These are phyloP conservation scores for Chelonus insularis DNA, from an alignment of 1,140 invertebrate genomes.

Conservation along the genomic window DNA sequence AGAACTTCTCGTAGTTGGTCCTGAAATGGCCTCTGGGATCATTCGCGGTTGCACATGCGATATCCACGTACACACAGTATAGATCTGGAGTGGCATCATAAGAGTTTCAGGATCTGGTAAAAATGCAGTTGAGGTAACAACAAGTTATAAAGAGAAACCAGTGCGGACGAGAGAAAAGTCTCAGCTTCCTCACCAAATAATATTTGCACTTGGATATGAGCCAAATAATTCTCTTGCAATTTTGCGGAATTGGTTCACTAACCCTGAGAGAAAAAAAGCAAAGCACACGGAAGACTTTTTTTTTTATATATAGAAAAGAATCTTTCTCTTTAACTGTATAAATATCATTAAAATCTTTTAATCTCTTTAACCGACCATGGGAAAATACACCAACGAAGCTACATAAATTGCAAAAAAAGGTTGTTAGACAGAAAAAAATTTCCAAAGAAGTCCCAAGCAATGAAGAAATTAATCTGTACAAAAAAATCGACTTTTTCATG, in stretches of 20 bases:
- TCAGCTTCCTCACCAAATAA: not conserved
- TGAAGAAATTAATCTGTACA: no score
- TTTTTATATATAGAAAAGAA: no score
- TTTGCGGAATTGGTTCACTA: conserved; percentile 1
- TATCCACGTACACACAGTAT: not conserved
- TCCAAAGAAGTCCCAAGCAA: no score
- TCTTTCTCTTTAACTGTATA: no score
- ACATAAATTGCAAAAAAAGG: no score
- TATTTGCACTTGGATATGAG: not conserved
- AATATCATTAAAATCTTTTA: no score
- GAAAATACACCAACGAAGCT: no score
- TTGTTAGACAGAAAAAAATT: no score
- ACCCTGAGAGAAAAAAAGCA: no score
- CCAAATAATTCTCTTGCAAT: not conserved
- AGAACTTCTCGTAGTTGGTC: not conserved
- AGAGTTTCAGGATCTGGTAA: not conserved
- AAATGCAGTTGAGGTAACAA: no score
- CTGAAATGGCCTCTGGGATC: conserved; percentile 4
- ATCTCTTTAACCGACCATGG: no score
- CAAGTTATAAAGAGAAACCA: not conserved
- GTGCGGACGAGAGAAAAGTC: not conserved
- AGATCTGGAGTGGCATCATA: conserved; percentile 13
- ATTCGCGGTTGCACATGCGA: conserved; percentile 5
- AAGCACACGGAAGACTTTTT: no score
- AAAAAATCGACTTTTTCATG: not conserved